These are phyloP conservation scores for Cosmia pyralina DNA, from an alignment of 2,888 invertebrate genomes.

Conservation along the genomic window DNA sequence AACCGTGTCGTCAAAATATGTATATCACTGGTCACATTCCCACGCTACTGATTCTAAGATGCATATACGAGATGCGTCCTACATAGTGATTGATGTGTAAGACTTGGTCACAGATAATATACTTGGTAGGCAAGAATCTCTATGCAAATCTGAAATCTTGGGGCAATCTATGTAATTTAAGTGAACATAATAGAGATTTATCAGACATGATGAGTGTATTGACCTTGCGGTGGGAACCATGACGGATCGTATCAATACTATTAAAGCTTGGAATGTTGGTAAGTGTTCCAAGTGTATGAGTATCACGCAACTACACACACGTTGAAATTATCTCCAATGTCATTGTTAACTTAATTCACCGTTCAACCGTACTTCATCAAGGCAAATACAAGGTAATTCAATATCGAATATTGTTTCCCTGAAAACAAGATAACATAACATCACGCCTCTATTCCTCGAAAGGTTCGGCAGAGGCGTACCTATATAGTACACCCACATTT, in stretches of 20 bases:
- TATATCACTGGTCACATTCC: slow-evolving; percentile 34
- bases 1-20: too few relatives aligned
- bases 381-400: slow-evolving; percentile 50
- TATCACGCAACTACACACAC: slow-evolving; percentile 60
- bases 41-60: slow-evolving; percentile 43
- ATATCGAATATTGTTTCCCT: slow-evolving; percentile 29
- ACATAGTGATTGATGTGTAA: slow-evolving; percentile 49
- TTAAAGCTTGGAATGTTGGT: slow-evolving; percentile 55
- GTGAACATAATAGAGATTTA: slow-evolving; percentile 54
- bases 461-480: too few relatives aligned
- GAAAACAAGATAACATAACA: neutral
- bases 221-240: slow-evolving; percentile 73
- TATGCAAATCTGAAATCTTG: slow-evolving; percentile 53
- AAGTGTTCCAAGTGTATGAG: slow-evolving; percentile 36
- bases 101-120: too few relatives aligned
- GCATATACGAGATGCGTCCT: slow-evolving; percentile 22
- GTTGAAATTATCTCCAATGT: slow-evolving; percentile 69
- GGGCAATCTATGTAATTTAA: slow-evolving; percentile 58
- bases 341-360: slow-evolving; percentile 69
- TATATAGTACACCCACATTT: too few relatives aligned
- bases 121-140: slow-evolving; percentile 40
- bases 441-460: too few relatives aligned
- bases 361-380: slow-evolving; percentile 56
- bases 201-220: slow-evolving; percentile 67
- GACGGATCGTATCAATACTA: slow-evolving; percentile 74